Conservation (phyloP, 2,113 vertebrate genomes). For the Potamarius usumacintae region DNA sequence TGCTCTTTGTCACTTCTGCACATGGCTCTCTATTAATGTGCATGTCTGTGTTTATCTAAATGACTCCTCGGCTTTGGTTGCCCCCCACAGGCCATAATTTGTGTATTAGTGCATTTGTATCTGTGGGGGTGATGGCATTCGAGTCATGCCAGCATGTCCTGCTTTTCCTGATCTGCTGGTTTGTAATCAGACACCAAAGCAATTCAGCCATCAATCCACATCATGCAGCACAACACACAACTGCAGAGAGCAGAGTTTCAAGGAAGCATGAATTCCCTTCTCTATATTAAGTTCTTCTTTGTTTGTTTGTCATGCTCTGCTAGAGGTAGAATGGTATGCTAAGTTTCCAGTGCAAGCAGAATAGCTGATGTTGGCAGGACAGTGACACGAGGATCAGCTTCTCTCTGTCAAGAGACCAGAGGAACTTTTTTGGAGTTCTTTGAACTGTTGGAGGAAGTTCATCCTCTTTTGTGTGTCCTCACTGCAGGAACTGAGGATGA, state of each 20-base stretch:
- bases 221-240: neutral
- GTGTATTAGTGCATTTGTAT: neutral
- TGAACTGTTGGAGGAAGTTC: no score
- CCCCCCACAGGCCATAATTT: neutral
- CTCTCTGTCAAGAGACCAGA: neutral
- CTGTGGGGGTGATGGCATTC: neutral
- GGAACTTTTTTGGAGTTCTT: no score
- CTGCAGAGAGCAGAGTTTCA: neutral
- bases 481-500: no score
- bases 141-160: neutral
- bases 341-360: neutral
- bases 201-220: neutral
- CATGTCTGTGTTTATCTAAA: neutral
- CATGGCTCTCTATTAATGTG: neutral
- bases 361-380: neutral
- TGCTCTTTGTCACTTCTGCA: neutral
- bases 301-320: neutral
- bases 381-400: neutral
- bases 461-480: no score
- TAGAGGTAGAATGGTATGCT: neutral
- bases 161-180: slow-evolving; percentile 38
- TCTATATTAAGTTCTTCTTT: neutral
- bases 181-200: slow-evolving; percentile 45
- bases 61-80: neutral
- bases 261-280: neutral